Base-by-base conservation (phyloP, 2,113 vertebrate genomes). In the Azemiops feae region DNA sequence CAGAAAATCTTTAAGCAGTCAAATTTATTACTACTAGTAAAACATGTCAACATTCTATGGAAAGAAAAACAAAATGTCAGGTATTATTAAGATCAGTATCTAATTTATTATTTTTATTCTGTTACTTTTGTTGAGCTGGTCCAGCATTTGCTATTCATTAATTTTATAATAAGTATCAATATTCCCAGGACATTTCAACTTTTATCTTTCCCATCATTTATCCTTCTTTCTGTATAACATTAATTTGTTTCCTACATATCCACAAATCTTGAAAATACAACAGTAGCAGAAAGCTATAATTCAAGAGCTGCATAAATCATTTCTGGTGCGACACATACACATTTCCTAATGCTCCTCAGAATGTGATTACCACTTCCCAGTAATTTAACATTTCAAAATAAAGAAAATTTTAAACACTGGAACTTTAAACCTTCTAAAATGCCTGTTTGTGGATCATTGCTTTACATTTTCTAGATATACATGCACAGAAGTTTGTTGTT, bases 321-420 rank as follows among this genome's bases (percentile, higher is more conserved):
- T 95, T 94, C 88, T 93, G 8, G 52, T 55, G 9, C 92, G 93
- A 94, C 88, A 69, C 64, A 89, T 89, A 95, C 95, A 95, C 94
- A 93, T 95, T 96, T 96, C 95, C 86, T 55, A 96, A 93, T 34
- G 25, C 8, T 85, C 92, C 60, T 74, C 23, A 92, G 88, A 93
- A 96, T 85, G 34, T 52, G 39, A 95, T 93, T 88, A 89, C 64
- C 23, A 47, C 58, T n/a, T 60, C 6, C 54, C 27, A n/a, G 50
- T 86, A 85, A 86, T 89, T 86, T 47, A 85, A n/a, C 25, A 0
- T 93, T 92, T 91, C 1, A 23, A 69, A 86, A 2, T 89, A 87
- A n/a, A 88, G 43, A 90, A 87, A 93, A 95, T 23, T 5, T 34
- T 87, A 87, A 88, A 93, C 85, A 0, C 0, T 34, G 60, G 0